Base-by-base conservation (phyloP, 2,888 invertebrate species). In the Pterostichus madidus region DNA sequence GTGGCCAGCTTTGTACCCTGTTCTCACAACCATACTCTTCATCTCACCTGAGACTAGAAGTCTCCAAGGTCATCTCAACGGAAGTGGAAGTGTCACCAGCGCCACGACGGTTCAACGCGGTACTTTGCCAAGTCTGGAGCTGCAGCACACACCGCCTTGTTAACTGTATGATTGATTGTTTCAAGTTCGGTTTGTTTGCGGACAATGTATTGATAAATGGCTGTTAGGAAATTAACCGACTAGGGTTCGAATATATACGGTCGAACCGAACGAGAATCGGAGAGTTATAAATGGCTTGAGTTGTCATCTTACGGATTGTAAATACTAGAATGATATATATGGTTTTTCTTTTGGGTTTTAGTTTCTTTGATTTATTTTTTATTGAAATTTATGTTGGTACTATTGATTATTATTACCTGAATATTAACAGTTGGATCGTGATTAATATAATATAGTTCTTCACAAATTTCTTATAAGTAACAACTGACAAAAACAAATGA, bases 161-260 rank as follows among this genome's bases (percentile, higher is more conserved):
- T 13, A 32, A 35, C 17, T 13, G 13, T 80, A 80, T 80, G 80
- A 80, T 80, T 68, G 64, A 80, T 80, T 80, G 80, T 80, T 56
- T 35, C 49, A 68, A 80, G 68, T 53, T 68, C 52, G 52, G 80
- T 53, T 64, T 68, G 80, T 68, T 64, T 52, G 68, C 80, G 80
- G 80, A 80, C 80, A 80, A 80, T 80, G 80, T 80, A 80, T 80
- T 80, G 80, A 80, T 80, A 80, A 80, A 80, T 80, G 80, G 80
- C 80, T 80, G 80, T 80, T 80, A 80, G 68, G 49, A 80, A 80
- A 80, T 80, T 80, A 80, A 80, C 80, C 71, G 32, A 76, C 76
- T 76, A 32, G 52, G 13, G 68, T 5, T 24, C 6, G 39, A 39
- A 8, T 39, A 39, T 39, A 8, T 8, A 5, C 39, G 0, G 35